These are phyloP conservation scores for Schizothorax lantsangensis DNA, from an alignment of 2,797 vertebrate species.

Conservation along the genomic window DNA sequence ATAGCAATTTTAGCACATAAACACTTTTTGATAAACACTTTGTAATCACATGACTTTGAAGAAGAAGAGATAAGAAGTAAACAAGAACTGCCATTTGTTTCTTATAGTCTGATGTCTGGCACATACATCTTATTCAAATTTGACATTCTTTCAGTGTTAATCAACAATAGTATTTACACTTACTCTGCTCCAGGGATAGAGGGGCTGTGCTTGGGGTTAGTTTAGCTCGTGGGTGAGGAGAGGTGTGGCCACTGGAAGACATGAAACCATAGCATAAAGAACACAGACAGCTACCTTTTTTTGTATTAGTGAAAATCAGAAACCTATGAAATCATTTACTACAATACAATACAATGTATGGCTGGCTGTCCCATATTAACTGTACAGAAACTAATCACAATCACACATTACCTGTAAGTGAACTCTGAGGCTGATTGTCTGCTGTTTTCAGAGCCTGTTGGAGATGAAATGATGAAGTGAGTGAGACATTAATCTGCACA, in stretches of 20 bases:
- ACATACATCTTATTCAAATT: neutral
- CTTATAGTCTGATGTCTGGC: neutral
- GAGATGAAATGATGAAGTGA: neutral
- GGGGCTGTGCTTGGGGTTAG: constrained; percentile 61
- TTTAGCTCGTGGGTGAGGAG: constrained; percentile 64
- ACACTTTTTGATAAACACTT: too few species aligned
- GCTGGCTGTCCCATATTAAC: neutral
- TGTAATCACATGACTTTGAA: neutral
- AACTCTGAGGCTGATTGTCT: constrained; percentile 38
- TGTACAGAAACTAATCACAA: constrained; percentile 7
- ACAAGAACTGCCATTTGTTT: neutral
- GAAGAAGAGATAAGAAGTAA: neutral
- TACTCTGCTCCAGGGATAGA: constrained; percentile 81
- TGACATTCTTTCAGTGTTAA: neutral
- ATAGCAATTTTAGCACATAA: neutral
- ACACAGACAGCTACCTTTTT: neutral
- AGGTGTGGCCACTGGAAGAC: constrained; percentile 57
- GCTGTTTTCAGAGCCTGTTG: constrained; percentile 48
- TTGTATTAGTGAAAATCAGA: neutral
- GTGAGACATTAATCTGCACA: neutral
- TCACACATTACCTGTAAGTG: constrained; percentile 45
- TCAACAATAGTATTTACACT: constrained; percentile 56
- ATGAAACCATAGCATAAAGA: neutral
- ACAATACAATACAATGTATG: neutral
- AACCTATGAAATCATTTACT: neutral